Conservation (phyloP, 2,888 invertebrate species). For the Macaria notata region DNA sequence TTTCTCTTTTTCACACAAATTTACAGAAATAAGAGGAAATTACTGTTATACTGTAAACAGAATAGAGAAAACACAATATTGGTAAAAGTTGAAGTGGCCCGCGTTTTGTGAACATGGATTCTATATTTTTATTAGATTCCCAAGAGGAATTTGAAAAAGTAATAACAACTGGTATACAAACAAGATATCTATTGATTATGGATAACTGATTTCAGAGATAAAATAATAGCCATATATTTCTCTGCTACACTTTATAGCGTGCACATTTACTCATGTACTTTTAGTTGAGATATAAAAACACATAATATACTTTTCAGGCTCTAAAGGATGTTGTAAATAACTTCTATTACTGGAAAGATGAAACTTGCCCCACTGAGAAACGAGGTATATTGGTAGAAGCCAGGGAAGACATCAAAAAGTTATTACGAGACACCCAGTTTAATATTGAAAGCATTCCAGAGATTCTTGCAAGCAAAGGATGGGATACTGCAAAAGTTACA, state of each 20-base stretch:
- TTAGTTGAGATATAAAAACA: too few relatives aligned
- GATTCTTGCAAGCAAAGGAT: conserved; percentile 36
- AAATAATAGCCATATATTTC: too few relatives aligned
- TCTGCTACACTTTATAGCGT: too few relatives aligned
- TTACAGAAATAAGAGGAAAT: too few relatives aligned
- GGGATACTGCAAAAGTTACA: conserved; percentile 41
- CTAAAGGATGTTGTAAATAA: conserved; percentile 42
- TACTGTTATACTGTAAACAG: too few relatives aligned
- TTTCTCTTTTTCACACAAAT: too few relatives aligned
- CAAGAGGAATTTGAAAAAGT: conserved; percentile 18
- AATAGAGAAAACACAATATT: too few relatives aligned
- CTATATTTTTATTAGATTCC: conserved; percentile 8
- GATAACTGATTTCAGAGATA: too few relatives aligned
- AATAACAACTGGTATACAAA: conserved; percentile 4
- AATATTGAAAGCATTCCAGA: conserved; percentile 40
- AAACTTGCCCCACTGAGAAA: background rate
- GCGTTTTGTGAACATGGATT: conserved; percentile 11
- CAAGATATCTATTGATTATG: too few relatives aligned
- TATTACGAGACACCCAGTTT: conserved; percentile 45
- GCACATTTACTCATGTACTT: too few relatives aligned
- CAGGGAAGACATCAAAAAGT: conserved; percentile 45
- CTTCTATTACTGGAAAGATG: conserved; percentile 36
- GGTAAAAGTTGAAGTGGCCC: too few relatives aligned
- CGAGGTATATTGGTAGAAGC: conserved; percentile 25
- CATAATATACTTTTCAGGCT: conserved; percentile 51